Base-by-base conservation (phyloP, 2,113 vertebrate genomes). In the Thinocorus orbignyianus region DNA sequence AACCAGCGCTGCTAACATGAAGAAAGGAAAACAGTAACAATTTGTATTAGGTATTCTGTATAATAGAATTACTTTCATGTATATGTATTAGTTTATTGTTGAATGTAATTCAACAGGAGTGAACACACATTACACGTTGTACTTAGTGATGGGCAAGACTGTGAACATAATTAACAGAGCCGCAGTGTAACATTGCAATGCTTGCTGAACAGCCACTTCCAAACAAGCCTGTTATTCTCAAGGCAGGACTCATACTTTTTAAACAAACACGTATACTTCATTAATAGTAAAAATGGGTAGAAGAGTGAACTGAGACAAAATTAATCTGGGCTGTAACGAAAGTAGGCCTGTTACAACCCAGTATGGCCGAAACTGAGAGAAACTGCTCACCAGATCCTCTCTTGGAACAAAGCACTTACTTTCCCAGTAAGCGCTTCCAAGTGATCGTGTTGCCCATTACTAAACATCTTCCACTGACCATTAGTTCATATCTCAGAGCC, bases 91-190 rank as follows among this genome's bases (percentile, higher is more conserved):
- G 54, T 69, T 93, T 65, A 72, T 64, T 90, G 64, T 22, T 48
- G 42, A 86, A 55, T n/a, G 13, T 52, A 92, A 64, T 83, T 89
- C 69, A 72, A 86, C 94, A 86, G 70, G 51, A 94, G 94, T 89
- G 88, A 96, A 88, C 9, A 18, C 83, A 94, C 35, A 52, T 37
- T 86, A 93, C 72, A 92, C 37, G 37, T 31, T 64, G 51, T 92
- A 96, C 92, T 98, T 97, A 97, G 97, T 97, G 95, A 97, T 97
- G 97, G 97, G 97, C 97, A 98, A 95, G 88, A 94, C 86, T 55
- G 33, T 0, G 1, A 82, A 57, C 8, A 39, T 13, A 49, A 58
- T 66, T 65, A 70, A 62, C 5, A 81, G 42, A 82, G 42, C 83
- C 88, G 70, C 13, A 54, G 30, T 33, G 2, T 10, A 52, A 72